Conservation (phyloP, 2,888 invertebrate species). For the Stenchaetothrips biformis region DNA sequence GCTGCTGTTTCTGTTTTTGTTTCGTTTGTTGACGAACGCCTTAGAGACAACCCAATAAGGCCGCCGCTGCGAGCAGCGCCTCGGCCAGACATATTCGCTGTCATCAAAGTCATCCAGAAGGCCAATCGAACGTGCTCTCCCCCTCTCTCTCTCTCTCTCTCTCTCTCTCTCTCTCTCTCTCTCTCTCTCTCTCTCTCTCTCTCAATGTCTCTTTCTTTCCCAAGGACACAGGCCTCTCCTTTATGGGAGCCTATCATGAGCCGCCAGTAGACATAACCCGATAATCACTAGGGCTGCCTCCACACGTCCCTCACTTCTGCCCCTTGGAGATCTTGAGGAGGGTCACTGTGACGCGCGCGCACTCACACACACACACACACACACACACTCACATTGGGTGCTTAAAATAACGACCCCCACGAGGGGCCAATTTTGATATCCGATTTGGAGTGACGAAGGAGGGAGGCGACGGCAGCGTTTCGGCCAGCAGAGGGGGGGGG, state of each 20-base stretch:
- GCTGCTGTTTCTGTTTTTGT: too few relatives aligned
- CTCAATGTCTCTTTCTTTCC: not conserved
- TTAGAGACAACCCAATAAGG: too few relatives aligned
- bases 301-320: not conserved
- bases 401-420: conserved; percentile 28
- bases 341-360: not conserved
- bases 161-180: not conserved
- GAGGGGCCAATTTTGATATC: conserved; percentile 34
- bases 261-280: conserved; percentile 7
- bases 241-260: not conserved
- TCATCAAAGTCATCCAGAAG: not conserved
- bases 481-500: not conserved
- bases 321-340: not conserved
- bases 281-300: not conserved
- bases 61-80: not conserved
- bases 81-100: not conserved
- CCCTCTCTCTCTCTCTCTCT: not conserved
- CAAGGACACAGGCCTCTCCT: not conserved
- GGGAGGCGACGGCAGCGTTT: not conserved
- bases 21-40: too few relatives aligned
- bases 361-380: not conserved
- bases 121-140: not conserved
- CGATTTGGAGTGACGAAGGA: conserved; percentile 28
- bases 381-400: not conserved
- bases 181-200: not conserved